These are phyloP conservation scores for Perithous albicinctus DNA, from an alignment of 2,888 invertebrate genomes.

Conservation along the genomic window DNA sequence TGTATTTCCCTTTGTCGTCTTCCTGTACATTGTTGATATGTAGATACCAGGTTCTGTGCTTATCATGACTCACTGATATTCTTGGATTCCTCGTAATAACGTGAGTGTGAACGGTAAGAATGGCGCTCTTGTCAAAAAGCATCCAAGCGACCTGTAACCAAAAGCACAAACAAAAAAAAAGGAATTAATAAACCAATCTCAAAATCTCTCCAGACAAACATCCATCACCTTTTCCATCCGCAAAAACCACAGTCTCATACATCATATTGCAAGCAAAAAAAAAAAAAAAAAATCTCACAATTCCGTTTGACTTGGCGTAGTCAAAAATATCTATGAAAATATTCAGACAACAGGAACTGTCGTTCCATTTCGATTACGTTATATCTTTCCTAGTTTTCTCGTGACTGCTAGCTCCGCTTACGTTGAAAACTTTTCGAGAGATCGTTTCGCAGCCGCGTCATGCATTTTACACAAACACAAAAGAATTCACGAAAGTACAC, in stretches of 20 bases:
- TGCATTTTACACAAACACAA: conserved; percentile 10
- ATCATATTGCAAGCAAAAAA: too few species aligned
- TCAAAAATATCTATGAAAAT: conserved; percentile 39
- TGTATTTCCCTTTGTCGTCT: conserved; percentile 96
- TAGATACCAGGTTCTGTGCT: conserved; percentile 96
- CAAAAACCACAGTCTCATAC: neutral
- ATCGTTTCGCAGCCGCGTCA: conserved; percentile 39
- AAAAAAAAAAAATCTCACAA: too few species aligned
- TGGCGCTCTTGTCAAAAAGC: conserved; percentile 97
- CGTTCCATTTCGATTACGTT: conserved; percentile 58
- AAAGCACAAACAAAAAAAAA: conserved; percentile 62
- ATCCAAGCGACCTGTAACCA: conserved; percentile 96
- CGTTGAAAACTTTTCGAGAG: conserved; percentile 43
- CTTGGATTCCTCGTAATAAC: conserved; percentile 97
- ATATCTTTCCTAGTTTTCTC: conserved; percentile 39
- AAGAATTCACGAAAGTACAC: neutral
- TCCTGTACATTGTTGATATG: conserved; percentile 97
- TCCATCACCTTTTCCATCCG: neutral
- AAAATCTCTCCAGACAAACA: too few species aligned
- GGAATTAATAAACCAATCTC: neutral
- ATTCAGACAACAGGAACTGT: conserved; percentile 38
- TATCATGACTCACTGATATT: conserved; percentile 96
- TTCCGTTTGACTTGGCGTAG: neutral
- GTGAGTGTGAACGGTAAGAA: conserved; percentile 96
- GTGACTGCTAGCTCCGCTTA: conserved; percentile 26